Evolutionary conservation across 1,140 invertebrate genomes (phyloP), one percentile per base, ranked within the genome.

Genomic region (Hypsibius dujardini): DNA sequence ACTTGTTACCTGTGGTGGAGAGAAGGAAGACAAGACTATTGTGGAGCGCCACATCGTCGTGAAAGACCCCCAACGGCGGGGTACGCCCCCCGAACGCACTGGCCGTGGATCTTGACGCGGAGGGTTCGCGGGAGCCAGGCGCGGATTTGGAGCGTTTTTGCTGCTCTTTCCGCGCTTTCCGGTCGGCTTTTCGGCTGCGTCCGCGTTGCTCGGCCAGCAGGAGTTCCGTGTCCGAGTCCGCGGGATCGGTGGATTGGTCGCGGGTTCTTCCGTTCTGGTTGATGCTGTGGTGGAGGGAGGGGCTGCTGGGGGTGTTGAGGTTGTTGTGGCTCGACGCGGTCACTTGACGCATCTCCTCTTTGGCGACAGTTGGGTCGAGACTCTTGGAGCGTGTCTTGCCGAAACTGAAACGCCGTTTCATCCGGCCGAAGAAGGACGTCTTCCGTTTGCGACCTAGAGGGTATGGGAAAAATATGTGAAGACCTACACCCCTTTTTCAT

Each of bases 11-110:
- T 67, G 62, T 67, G 42, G 62, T 67, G 45, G 62, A 67, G 3
- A 67, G 42, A 67, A 67, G 62, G 62, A 67, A 67, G 62, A 67
- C 62, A 67, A 67, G 62, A 7, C 7, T 14, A 42, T 67, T 67
- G 42, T 67, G 62, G 7, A 67, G 42, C 12, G 3, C 7, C 45
- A 3, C 42, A 67, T 67, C 62, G 42, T 67, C 62, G 42, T 67
- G 62, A 12, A 67, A 14, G 42, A 67, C 7, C 12, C 62, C 62
- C 62, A 67, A 42, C 42, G 62, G 62, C 42, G 62, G 62, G 7
- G 62, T 67, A 42, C 3, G 7, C 12, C 7, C 62, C 3, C 12
- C 45, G 62, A 14, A 67, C 62, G 62, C 62, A 67, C 62, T 67
- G 7, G 7, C 62, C 45, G 62, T 42, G 7, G 62, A 7, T 42